These are phyloP conservation scores for Enteromius thamalakanensis DNA, from an alignment of 2,797 vertebrate species.

Conservation along the genomic window DNA sequence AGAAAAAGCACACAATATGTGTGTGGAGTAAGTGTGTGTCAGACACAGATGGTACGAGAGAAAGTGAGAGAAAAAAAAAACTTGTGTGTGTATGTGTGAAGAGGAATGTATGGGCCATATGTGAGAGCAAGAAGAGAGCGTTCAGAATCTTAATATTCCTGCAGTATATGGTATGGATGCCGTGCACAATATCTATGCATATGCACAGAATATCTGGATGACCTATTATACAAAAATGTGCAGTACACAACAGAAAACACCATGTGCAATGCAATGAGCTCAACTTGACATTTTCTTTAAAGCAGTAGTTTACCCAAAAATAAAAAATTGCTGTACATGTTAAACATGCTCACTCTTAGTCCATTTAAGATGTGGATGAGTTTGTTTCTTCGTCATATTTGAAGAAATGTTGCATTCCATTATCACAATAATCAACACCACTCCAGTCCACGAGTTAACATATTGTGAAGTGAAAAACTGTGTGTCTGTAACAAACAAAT, in stretches of 20 bases:
- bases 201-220: background rate
- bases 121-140: background rate
- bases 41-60: constrained; percentile 18
- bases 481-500: background rate
- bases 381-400: background rate
- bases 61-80: background rate
- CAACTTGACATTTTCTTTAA: background rate
- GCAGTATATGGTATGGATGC: background rate
- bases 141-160: background rate
- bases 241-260: background rate
- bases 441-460: background rate
- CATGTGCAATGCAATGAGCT: background rate
- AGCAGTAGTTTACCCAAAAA: background rate
- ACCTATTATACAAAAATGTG: background rate
- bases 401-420: background rate
- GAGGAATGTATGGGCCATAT: background rate
- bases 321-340: background rate
- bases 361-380: background rate
- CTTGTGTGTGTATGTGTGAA: background rate
- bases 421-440: background rate
- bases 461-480: background rate
- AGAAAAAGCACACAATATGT: constrained; percentile 8
- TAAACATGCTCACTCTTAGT: background rate
- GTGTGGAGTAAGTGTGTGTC: constrained; percentile 11
- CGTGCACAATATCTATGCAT: background rate